Conservation (phyloP, 2,888 invertebrate genomes). For the Cordilura impudica region DNA sequence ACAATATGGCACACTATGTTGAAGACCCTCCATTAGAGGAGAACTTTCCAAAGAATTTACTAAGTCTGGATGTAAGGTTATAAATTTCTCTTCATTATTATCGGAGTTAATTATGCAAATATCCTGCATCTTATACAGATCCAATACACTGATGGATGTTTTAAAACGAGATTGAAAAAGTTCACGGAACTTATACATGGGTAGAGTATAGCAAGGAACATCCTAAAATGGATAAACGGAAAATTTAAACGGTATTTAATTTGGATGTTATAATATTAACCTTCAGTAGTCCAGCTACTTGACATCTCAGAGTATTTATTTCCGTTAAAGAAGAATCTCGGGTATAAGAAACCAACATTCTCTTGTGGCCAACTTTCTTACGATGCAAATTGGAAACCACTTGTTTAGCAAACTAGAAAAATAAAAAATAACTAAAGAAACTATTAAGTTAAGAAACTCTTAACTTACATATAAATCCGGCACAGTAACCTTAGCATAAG, state of each 20-base stretch:
- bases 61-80: slow-evolving; percentile 83
- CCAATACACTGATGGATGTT: slow-evolving; percentile 84
- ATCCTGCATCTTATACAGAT: slow-evolving; percentile 86
- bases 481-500: slow-evolving; percentile 77
- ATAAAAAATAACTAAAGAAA: not conserved
- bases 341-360: slow-evolving; percentile 86
- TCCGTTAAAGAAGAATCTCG: slow-evolving; percentile 81
- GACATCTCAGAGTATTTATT: slow-evolving; percentile 82
- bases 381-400: slow-evolving; percentile 89
- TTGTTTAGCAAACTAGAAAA: slow-evolving; percentile 79
- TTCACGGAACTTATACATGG: slow-evolving; percentile 89
- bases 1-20: slow-evolving; percentile 82
- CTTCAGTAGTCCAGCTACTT: slow-evolving; percentile 84
- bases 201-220: slow-evolving; percentile 86
- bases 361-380: slow-evolving; percentile 87
- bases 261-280: slow-evolving; percentile 68
- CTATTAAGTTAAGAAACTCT: not conserved
- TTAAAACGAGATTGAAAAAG: slow-evolving; percentile 89
- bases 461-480: slow-evolving; percentile 75
- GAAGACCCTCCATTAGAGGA: slow-evolving; percentile 78
- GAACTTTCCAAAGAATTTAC: slow-evolving; percentile 79
- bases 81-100: slow-evolving; percentile 84
- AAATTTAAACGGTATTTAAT: not conserved
- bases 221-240: slow-evolving; percentile 78
- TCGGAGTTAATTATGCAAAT: slow-evolving; percentile 87